Evolutionary conservation across 2,797 vertebrate genomes (phyloP), one percentile per base, ranked within the genome.

Genomic region (Sciurus vulgaris): DNA sequence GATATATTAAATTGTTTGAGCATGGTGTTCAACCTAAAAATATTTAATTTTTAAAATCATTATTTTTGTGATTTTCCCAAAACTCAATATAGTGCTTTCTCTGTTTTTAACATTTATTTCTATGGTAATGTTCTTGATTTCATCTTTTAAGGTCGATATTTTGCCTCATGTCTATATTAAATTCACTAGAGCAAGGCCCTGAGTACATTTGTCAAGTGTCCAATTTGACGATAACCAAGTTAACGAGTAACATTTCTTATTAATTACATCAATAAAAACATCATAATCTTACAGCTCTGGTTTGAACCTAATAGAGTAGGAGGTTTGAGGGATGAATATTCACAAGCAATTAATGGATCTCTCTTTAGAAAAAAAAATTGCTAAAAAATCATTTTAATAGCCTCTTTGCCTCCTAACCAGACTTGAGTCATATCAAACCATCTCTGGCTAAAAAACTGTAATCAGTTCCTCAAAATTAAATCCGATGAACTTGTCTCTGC

Each of bases 261-360:
- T 97, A 97, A 96, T 96, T 97, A 81, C 59, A 94, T 94, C 96
- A 97, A 95, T 94, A 83, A 97, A 97, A 96, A 93, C 78, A 95
- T 94, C 65, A 70, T 65, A 82, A 89, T 96, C 56, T 95, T 83
- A 93, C 7, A 88, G 63, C 63, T 96, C 56, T 41, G 59, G 11
- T 72, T 96, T 87, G 67, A 95, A 67, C 22, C 51, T 95, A 88
- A 97, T 87, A 94, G 93, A 95, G 83, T 65, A 96, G 87, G 96
- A 96, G 67, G 41, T 86, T 82, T 95, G 87, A 95, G 61, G 14
- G 3, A 94, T 92, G 90, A 95, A 96, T 91, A 96, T 89, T 96
- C 65, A 54, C 73, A 91, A 86, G 79, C 74, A 96, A 96, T 97
- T 96, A 97, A 93, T 93, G 22, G 70, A 86, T 44, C 4, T 6